Evolutionary conservation across 1,140 invertebrate species (phyloP), one percentile per base, ranked within the genome.

Genomic region (Babylonia areolata): DNA sequence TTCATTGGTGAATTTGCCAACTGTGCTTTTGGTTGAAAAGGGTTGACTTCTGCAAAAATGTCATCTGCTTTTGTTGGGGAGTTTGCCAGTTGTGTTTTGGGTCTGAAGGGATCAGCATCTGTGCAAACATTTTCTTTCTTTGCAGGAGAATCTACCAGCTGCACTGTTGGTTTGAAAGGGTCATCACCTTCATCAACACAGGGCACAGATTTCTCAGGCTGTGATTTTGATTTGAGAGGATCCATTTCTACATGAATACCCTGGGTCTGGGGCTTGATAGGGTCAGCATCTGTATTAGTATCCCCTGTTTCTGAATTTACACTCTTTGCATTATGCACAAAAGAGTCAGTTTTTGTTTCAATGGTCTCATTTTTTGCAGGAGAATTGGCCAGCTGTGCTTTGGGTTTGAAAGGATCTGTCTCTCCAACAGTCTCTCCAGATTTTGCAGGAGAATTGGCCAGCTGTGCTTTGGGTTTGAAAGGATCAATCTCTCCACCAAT

Each of bases 21-120:
- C 12, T 79, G 77, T 42, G 40, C 39, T 46, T 79, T 79, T 23
- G 77, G 77, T 79, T 79, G 77, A 46, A 79, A 35, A 35, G 71
- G 71, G 31, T 73, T 31, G 23, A 28, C 39, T 42, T 5, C 39
- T 12, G 37, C 15, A n/a, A n/a, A n/a, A n/a, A n/a, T n/a, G 28
- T 79, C 39, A 46, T 1, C 39, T 42, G 3, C 2, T 33, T 54
- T 80, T 0, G 40, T 12, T 15, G 78, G 78, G 5, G 78, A 33
- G 23, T 54, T 80, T 51, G 42, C n/a, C 28, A 54, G 78, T 20
- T 80, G 78, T 54, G 31, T 28, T 58, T 80, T 80, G 17, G 78
- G 46, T n/a, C 54, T 51, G 46, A 80, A 80, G 9, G 46, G 28
- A 33, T 80, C 78, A 77, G 33, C 35, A 37, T 17, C n/a, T 40